A percentile compares a stretch with the other conserved stretches of the same genome.
Conservation (phyloP, 2,797 vertebrate species). For the Ceyx erithaca region DNA sequence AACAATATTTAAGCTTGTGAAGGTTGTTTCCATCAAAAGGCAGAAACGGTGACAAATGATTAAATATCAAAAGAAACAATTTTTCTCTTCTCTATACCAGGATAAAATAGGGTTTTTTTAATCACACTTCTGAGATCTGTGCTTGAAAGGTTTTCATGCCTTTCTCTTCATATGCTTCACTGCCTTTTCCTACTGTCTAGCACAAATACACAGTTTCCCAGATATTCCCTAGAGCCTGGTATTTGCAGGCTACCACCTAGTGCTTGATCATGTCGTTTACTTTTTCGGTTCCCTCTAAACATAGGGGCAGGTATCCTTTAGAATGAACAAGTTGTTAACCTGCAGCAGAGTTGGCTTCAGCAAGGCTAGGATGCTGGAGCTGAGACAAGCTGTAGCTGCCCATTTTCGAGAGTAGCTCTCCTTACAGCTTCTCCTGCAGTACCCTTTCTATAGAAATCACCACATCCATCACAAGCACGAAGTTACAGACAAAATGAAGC, state of each 20-base stretch:
- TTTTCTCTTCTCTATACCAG: neutral
- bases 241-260: neutral
- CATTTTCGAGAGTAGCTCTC: neutral
- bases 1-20: neutral
- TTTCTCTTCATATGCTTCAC: neutral
- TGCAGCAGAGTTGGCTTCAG: neutral
- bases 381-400: neutral
- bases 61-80: neutral
- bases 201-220: neutral
- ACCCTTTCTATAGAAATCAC: neutral
- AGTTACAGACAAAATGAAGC: neutral
- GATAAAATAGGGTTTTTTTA: neutral
- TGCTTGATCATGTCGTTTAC: neutral
- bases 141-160: neutral
- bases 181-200: neutral
- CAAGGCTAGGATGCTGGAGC: neutral
- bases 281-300: neutral
- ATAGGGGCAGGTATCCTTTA: neutral
- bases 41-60: neutral
- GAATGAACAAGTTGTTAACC: neutral
- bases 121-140: neutral
- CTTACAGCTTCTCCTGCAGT: neutral
- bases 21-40: neutral
- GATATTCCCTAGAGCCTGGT: neutral
- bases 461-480: accelerated